Percentiles rank a stretch among this genome's conserved stretches.
Evolutionary conservation across 2,113 vertebrate genomes (phyloP).

Genomic region (Cettia cetti): DNA sequence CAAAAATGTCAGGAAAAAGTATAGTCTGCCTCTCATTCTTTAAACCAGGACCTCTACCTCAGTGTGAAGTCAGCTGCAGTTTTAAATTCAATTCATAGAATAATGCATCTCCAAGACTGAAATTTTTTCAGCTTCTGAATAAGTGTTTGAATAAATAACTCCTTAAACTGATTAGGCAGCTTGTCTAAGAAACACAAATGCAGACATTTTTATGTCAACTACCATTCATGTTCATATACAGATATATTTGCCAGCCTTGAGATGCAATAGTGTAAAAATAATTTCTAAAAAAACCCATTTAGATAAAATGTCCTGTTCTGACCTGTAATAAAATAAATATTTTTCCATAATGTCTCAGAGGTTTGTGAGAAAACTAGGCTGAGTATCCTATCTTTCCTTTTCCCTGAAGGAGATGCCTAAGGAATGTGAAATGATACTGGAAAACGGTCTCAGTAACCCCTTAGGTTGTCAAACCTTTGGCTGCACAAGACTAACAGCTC

Average conservation of each 20-base stretch:
- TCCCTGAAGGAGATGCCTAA: neutral
- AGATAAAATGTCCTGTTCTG: neutral
- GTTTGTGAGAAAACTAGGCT: neutral
- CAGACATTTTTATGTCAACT: neutral
- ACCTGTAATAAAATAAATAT: neutral
- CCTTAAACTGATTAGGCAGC: conserved; percentile 2
- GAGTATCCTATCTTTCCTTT: neutral
- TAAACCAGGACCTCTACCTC: neutral
- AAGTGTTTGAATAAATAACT: conserved; percentile 20
- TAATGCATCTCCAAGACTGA: neutral
- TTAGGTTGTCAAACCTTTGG: conserved; percentile 63
- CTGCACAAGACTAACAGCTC: conserved; percentile 59
- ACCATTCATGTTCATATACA: neutral
- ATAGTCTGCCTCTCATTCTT: neutral
- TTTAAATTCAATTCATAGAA: conserved; percentile 3
- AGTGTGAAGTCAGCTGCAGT: neutral
- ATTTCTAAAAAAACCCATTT: neutral
- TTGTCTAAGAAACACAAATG: neutral
- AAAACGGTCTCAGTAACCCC: conserved; percentile 60
- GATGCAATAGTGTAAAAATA: neutral
- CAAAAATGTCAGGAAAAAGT: neutral
- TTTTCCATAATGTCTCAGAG: neutral
- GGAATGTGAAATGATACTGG: conserved; percentile 52
- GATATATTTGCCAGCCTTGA: neutral
- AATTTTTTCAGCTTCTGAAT: neutral